These are phyloP conservation scores for Motacilla tschutschensis DNA, from an alignment of 2,113 vertebrate genomes.

Conservation along the genomic window DNA sequence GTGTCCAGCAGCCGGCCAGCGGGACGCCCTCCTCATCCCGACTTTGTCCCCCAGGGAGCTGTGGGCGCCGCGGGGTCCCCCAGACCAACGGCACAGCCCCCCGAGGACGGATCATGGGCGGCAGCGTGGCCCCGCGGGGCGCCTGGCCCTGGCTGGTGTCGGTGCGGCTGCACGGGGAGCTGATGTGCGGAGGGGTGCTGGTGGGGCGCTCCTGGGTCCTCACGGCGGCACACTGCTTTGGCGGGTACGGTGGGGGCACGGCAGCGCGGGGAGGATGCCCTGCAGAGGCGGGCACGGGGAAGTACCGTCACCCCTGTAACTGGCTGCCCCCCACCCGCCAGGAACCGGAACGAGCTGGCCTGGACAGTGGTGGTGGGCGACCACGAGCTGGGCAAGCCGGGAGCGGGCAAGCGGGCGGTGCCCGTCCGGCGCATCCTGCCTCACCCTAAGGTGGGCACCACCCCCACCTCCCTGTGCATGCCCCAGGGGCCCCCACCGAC, in stretches of 20 bases:
- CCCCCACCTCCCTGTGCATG: rapidly evolving
- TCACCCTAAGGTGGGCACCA: conserved; percentile 79
- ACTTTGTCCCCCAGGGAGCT: conserved; percentile 3
- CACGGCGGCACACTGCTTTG: conserved; percentile 93
- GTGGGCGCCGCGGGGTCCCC: neutral
- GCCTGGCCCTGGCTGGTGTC: conserved; percentile 95
- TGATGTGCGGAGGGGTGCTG: conserved; percentile 92
- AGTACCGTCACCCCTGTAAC: neutral
- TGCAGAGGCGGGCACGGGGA: neutral
- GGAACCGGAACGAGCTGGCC: conserved; percentile 83
- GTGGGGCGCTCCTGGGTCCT: conserved; percentile 89
- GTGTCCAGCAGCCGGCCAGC: neutral
- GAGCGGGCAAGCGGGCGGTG: conserved; percentile 76
- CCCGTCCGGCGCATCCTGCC: conserved; percentile 87
- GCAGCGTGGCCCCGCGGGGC: conserved; percentile 77
- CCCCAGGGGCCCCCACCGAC: too few species aligned
- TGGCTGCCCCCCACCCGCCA: neutral
- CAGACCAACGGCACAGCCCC: neutral
- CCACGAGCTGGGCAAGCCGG: conserved; percentile 79
- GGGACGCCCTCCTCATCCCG: neutral
- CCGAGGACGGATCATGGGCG: conserved; percentile 75
- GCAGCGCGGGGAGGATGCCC: neutral
- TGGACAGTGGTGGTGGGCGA: conserved; percentile 89
- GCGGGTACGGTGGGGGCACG: conserved; percentile 69
- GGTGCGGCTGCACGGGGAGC: conserved; percentile 82